phyloP scores from a whole-genome alignment of 2,113 vertebrate species.

The Sebastes fasciatus region DNA sequence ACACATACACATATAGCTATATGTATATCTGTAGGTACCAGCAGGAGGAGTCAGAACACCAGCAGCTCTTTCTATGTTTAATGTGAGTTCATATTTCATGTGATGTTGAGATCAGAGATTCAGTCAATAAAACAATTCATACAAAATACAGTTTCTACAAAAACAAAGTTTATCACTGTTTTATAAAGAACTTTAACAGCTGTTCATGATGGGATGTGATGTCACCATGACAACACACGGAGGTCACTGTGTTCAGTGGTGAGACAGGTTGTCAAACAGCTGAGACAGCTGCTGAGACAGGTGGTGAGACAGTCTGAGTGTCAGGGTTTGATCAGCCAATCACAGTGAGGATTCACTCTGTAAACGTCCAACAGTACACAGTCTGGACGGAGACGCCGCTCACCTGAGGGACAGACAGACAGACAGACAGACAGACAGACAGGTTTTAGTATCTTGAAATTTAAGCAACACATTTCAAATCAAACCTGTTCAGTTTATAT shows the following conservation, averaged over 20 bases:
- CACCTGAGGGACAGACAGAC: slow-evolving; percentile 81
- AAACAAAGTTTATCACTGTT: no score
- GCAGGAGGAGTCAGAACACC: neutral
- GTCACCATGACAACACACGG: neutral
- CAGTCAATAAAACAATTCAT: no score
- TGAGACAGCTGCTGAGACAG: no score
- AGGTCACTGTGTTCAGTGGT: neutral
- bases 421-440: neutral
- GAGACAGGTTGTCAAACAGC: no score
- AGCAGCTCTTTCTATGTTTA: neutral
- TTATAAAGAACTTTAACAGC: neutral
- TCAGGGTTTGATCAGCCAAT: slow-evolving; percentile 93
- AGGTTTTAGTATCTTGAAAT: neutral
- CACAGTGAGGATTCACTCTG: slow-evolving; percentile 91
- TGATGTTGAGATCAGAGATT: no score
- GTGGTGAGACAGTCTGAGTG: neutral
- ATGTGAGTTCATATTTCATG: neutral
- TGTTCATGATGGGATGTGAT: neutral
- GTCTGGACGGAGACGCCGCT: slow-evolving; percentile 93
- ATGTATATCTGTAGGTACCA: no score
- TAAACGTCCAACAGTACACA: slow-evolving; percentile 91
- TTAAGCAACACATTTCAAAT: neutral
- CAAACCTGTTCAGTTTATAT: neutral
- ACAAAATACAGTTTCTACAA: no score
- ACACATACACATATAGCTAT: no score